Percentiles rank a stretch among this genome's conserved stretches.
phyloP scores from a whole-genome alignment of 2,797 vertebrate species.

The Fringilla coelebs region DNA sequence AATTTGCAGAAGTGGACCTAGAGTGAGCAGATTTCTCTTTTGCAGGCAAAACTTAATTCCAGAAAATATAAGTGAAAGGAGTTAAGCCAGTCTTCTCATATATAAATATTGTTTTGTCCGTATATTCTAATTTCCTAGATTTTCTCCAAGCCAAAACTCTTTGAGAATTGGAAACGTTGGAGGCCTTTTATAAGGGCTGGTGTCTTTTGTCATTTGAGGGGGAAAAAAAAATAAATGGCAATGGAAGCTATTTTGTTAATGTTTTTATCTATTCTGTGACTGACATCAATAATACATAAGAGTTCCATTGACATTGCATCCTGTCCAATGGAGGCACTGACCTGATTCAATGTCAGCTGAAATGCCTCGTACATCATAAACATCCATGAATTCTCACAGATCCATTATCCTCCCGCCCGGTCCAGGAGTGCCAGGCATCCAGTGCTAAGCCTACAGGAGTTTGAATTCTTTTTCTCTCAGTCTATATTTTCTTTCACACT shows the following conservation, averaged over 20 bases:
- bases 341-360: constrained; percentile 76
- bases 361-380: constrained; percentile 75
- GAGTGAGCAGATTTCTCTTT: neutral
- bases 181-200: neutral
- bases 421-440: constrained; percentile 14
- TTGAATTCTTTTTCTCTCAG: neutral
- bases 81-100: neutral
- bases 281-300: constrained; percentile 79
- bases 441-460: neutral
- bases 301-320: constrained; percentile 77
- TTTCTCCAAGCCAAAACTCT: neutral
- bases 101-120: neutral
- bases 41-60: neutral
- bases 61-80: neutral
- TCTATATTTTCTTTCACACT: constrained; percentile 5
- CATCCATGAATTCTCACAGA: constrained; percentile 41
- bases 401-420: constrained; percentile 19
- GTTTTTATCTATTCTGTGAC: constrained; percentile 75
- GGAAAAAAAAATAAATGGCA: constrained; percentile 55
- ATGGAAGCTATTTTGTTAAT: constrained; percentile 77
- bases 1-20: neutral
- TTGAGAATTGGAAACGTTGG: neutral
- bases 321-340: constrained; percentile 76
- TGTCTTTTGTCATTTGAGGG: constrained; percentile 56
- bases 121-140: neutral